Evolutionary conservation across 2,113 vertebrate genomes (phyloP).

Genomic region (Pyrgilauda ruficollis): DNA sequence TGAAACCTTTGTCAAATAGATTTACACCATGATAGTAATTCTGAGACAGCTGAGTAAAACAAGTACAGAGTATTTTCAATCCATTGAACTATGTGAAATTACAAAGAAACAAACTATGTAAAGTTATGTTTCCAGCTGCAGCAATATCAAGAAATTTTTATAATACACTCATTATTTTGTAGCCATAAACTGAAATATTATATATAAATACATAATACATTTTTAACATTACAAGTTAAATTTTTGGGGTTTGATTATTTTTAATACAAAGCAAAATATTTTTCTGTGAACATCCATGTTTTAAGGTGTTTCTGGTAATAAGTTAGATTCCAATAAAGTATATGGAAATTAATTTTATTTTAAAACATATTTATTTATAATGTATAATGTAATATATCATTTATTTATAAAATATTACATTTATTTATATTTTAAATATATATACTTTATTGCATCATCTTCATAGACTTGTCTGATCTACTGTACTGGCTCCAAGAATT

Average conservation of each 20-base stretch:
- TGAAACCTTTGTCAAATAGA: not conserved
- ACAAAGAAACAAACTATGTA: not conserved
- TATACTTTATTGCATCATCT: not conserved
- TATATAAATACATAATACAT: not conserved
- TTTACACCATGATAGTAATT: not conserved
- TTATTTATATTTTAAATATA: not conserved
- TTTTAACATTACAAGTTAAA: not conserved
- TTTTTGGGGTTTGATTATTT: not conserved
- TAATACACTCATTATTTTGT: not conserved
- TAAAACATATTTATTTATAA: not conserved
- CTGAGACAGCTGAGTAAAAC: not conserved
- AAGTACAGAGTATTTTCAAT: not conserved
- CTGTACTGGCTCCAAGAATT: not conserved
- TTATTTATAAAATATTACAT: not conserved
- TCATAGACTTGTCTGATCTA: not conserved
- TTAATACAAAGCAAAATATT: not conserved
- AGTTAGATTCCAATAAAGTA: not conserved
- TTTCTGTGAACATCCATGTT: not conserved
- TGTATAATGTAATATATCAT: not conserved
- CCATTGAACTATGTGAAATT: not conserved
- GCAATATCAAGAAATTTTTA: not conserved
- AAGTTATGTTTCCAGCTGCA: not conserved
- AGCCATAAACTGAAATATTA: conserved; percentile 24
- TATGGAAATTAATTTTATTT: not conserved
- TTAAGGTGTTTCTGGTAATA: not conserved